Conservation (phyloP, 2,888 invertebrate genomes). For the Drosophila kokeensis region DNA sequence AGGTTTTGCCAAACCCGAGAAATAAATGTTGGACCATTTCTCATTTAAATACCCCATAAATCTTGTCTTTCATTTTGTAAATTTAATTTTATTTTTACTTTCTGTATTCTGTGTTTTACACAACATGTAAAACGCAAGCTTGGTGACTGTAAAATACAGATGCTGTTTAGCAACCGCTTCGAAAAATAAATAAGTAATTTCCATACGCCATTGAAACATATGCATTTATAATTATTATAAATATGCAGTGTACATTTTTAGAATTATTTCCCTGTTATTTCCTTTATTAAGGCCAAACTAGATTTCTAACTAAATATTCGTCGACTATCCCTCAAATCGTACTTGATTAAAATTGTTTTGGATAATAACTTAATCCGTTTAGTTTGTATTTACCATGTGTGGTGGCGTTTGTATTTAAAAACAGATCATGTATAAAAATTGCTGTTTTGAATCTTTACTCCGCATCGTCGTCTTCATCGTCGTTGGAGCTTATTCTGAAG, state of each 20-base stretch:
- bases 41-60: no score
- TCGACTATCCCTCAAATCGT: not conserved
- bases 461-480: slow-evolving; percentile 92
- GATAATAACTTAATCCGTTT: not conserved
- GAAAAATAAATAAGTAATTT: not conserved
- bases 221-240: not conserved
- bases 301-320: not conserved
- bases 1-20: not conserved
- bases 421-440: slow-evolving; percentile 31
- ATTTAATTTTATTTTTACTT: no score
- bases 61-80: not conserved
- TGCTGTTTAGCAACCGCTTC: not conserved
- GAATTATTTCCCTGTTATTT: not conserved
- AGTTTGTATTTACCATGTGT: not conserved
- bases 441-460: slow-evolving; percentile 79
- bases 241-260: not conserved
- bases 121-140: not conserved
- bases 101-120: not conserved
- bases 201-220: not conserved
- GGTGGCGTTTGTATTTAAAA: slow-evolving; percentile 14
- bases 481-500: slow-evolving; percentile 97
- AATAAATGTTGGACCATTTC: not conserved
- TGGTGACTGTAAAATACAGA: not conserved
- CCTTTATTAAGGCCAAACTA: not conserved
- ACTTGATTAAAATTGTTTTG: not conserved